These are phyloP conservation scores for Chelonus insularis DNA, from an alignment of 1,140 invertebrate species.

Conservation along the genomic window DNA sequence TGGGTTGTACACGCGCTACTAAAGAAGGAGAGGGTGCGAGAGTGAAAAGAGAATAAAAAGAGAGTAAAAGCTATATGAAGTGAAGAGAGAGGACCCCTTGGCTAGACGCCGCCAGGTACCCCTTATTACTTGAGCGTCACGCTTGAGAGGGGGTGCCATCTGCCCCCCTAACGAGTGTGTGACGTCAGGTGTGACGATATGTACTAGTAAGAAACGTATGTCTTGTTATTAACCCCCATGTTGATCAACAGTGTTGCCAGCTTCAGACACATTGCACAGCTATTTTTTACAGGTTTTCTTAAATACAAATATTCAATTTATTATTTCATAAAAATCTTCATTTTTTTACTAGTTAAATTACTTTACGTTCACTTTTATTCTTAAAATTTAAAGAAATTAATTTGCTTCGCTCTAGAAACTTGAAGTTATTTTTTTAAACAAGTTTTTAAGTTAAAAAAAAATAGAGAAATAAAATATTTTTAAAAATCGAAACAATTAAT, in stretches of 20 bases:
- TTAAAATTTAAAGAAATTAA: too few species aligned
- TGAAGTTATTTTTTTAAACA: too few species aligned
- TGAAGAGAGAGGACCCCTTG: slow-evolving; percentile 21
- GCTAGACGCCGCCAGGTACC: slow-evolving; percentile 50
- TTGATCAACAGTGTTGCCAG: slow-evolving; percentile 19
- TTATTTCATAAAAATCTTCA: too few species aligned
- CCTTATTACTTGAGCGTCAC: slow-evolving; percentile 46
- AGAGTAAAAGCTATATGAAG: slow-evolving; percentile 14
- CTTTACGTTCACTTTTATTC: too few species aligned
- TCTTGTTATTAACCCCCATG: slow-evolving; percentile 30
- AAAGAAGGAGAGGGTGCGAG: not conserved
- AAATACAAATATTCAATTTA: too few species aligned
- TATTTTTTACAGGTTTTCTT: not conserved
- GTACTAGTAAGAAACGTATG: slow-evolving; percentile 40
- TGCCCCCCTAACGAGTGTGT: slow-evolving; percentile 57
- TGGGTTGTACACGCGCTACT: slow-evolving; percentile 38
- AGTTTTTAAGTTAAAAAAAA: too few species aligned
- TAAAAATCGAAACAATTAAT: too few species aligned
- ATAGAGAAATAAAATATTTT: too few species aligned
- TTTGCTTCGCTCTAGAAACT: too few species aligned
- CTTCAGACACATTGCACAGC: not conserved
- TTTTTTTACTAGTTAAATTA: too few species aligned
- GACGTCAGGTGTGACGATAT: slow-evolving; percentile 60
- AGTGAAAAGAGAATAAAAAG: slow-evolving; percentile 12
- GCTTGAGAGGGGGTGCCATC: slow-evolving; percentile 58